A percentile compares a stretch with the other conserved stretches of the same genome.
Conservation (phyloP, 2,113 vertebrate genomes). For the Aplodontia rufa region DNA sequence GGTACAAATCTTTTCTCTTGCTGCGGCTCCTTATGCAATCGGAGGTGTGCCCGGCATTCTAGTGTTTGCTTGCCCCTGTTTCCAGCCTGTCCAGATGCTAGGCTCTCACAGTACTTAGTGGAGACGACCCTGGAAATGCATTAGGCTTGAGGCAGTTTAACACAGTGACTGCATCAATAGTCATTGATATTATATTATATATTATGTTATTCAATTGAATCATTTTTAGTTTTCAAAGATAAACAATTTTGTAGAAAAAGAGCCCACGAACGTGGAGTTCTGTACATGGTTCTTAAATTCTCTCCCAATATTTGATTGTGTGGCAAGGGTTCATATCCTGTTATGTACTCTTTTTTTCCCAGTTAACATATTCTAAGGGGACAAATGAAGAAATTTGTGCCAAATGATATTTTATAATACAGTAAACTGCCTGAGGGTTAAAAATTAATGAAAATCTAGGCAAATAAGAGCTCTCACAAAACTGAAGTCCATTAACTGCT, state of each 20-base stretch:
- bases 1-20: neutral
- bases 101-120: neutral
- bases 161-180: neutral
- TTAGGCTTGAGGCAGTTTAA: neutral
- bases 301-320: neutral
- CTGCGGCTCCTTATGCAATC: neutral
- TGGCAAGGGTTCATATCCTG: neutral
- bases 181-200: neutral
- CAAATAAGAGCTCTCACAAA: neutral
- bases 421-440: neutral
- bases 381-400: neutral
- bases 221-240: neutral
- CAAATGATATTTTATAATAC: neutral
- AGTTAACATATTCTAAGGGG: neutral
- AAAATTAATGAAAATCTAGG: constrained; percentile 9
- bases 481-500: neutral
- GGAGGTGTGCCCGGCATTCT: neutral
- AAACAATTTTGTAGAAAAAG: neutral
- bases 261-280: neutral
- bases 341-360: neutral
- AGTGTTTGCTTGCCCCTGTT: neutral
- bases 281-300: neutral
- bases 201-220: neutral
- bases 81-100: too few relatives aligned
- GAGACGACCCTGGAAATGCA: neutral